Percentiles rank a stretch among this genome's conserved stretches.
These are phyloP conservation scores for Acanthaster planci DNA, from an alignment of 35 echinoderm and acorn worm genomes.

Conservation along the genomic window DNA sequence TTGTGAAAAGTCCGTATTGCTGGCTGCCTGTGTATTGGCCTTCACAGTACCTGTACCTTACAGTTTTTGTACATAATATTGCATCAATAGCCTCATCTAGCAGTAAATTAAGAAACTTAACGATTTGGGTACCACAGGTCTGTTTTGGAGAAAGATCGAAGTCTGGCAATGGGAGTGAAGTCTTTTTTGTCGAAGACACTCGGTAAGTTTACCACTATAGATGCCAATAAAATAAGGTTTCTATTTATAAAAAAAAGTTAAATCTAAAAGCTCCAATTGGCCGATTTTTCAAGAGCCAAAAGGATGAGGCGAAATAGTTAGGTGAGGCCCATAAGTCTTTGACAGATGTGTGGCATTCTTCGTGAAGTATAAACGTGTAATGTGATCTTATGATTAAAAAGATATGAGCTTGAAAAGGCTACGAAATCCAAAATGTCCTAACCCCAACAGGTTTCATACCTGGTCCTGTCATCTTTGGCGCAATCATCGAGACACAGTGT, in stretches of 20 bases:
- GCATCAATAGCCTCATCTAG: too few species aligned
- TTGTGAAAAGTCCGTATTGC: too few species aligned
- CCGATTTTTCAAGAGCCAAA: too few species aligned
- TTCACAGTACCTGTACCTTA: too few species aligned
- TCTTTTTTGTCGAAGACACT: background rate
- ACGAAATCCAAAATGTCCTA: background rate
- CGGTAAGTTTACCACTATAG: background rate
- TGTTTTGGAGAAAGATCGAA: background rate
- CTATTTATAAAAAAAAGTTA: too few species aligned
- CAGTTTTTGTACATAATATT: too few species aligned
- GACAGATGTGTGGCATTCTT: background rate
- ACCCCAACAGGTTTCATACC: conserved; percentile 44
- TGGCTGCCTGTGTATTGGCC: too few species aligned
- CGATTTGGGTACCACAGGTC: background rate
- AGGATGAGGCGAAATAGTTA: too few species aligned
- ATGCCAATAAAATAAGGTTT: background rate
- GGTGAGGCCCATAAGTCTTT: too few species aligned
- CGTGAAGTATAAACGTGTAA: too few species aligned
- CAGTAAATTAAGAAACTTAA: background rate
- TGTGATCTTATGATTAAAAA: background rate
- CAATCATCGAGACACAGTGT: conserved; percentile 39
- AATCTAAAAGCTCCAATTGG: too few species aligned
- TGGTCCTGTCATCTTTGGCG: conserved; percentile 41
- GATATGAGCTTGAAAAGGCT: background rate
- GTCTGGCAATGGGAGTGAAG: background rate